Evolutionary conservation across 2,113 vertebrate species (phyloP).

Genomic region (Vulpes vulpes): DNA sequence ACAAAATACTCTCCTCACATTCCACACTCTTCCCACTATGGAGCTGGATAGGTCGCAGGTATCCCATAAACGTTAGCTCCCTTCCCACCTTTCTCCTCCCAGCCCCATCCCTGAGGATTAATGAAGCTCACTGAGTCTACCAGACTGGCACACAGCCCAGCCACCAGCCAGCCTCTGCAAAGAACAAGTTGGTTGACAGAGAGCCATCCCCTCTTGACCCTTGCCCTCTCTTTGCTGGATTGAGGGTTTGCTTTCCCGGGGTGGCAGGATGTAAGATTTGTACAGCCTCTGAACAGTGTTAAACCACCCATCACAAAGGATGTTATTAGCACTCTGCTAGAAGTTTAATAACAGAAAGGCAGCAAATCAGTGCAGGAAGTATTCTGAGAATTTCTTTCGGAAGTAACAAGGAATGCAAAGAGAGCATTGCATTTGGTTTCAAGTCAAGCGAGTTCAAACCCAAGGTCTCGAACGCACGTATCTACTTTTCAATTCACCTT

Average conservation of each 20-base stretch:
- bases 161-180: neutral
- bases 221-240: neutral
- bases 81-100: accelerated
- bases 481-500: neutral
- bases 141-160: neutral
- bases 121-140: too few species aligned
- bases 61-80: accelerated
- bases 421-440: neutral
- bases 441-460: neutral
- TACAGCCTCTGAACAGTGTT: neutral
- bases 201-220: neutral
- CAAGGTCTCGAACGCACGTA: neutral
- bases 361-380: neutral
- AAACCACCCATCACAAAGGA: neutral
- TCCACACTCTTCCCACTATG: neutral
- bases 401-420: neutral
- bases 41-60: too few species aligned
- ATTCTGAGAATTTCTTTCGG: neutral
- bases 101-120: accelerated
- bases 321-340: neutral
- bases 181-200: neutral
- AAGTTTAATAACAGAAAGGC: neutral
- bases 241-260: neutral
- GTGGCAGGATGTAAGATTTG: too few species aligned
- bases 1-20: neutral